These are phyloP conservation scores for Centropus bengalensis DNA, from an alignment of 2,113 vertebrate genomes.

Conservation along the genomic window DNA sequence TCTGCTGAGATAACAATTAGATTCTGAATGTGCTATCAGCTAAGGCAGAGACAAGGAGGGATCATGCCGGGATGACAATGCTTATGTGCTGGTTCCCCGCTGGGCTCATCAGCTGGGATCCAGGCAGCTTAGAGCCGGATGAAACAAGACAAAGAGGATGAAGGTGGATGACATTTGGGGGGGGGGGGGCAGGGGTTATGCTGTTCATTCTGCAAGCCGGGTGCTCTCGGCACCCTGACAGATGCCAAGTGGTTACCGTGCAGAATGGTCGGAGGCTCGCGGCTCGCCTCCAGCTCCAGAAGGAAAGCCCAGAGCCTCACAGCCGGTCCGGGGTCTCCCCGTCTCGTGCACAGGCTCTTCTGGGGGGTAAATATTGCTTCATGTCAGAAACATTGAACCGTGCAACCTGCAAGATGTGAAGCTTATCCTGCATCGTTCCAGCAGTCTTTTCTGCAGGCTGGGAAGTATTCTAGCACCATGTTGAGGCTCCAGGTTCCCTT, in stretches of 20 bases:
- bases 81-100: conserved; percentile 28
- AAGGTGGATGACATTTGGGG: not conserved
- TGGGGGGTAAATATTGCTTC: not conserved
- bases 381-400: not conserved
- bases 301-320: not conserved
- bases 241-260: not conserved
- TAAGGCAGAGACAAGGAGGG: conserved; percentile 68
- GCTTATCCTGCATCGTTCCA: fast-evolving
- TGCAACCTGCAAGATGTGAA: fast-evolving
- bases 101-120: conserved; percentile 53
- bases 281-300: not conserved
- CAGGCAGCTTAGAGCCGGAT: not conserved
- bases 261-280: fast-evolving
- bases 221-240: not conserved
- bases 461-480: fast-evolving
- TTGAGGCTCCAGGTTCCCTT: not conserved
- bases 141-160: not conserved
- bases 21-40: conserved; percentile 78
- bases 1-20: conserved; percentile 84
- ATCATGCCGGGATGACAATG: conserved; percentile 56
- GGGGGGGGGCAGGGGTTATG: not conserved
- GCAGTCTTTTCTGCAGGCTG: not conserved
- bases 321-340: not conserved
- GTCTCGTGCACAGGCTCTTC: not conserved
- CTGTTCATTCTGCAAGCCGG: not conserved